Conservation (phyloP, 2,113 vertebrate species). For the Conger conger region DNA sequence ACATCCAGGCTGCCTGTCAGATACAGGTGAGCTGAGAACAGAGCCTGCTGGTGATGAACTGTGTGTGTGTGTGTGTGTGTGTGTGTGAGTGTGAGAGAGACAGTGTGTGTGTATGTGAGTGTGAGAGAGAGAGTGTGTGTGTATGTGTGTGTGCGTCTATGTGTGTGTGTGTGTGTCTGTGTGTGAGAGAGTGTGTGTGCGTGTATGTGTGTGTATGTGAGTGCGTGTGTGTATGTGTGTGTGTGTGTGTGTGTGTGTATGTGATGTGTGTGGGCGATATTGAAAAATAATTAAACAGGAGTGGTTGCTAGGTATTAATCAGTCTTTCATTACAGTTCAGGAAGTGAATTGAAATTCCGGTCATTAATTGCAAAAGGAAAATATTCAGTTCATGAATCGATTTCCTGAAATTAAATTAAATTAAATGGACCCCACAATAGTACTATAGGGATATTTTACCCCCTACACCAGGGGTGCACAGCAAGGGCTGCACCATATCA, state of each 20-base stretch:
- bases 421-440: too few relatives aligned
- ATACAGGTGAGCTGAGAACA: conserved; percentile 78
- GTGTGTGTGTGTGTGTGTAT: neutral
- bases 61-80: conserved; percentile 5
- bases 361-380: too few relatives aligned
- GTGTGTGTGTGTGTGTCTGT: too few relatives aligned
- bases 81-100: neutral
- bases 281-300: neutral
- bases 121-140: too few relatives aligned
- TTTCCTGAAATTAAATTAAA: too few relatives aligned
- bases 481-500: too few relatives aligned
- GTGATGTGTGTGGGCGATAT: neutral
- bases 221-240: neutral
- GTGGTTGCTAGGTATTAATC: neutral
- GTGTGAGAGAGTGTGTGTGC: neutral
- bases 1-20: conserved; percentile 93
- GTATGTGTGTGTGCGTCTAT: too few relatives aligned
- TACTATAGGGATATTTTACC: too few relatives aligned
- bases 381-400: too few relatives aligned
- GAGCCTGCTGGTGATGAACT: neutral
- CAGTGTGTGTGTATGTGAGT: neutral
- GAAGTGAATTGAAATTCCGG: too few relatives aligned
- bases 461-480: too few relatives aligned
- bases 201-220: neutral
- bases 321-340: neutral